Conservation (phyloP, 2,113 vertebrate genomes). For the Malurus elegans region DNA sequence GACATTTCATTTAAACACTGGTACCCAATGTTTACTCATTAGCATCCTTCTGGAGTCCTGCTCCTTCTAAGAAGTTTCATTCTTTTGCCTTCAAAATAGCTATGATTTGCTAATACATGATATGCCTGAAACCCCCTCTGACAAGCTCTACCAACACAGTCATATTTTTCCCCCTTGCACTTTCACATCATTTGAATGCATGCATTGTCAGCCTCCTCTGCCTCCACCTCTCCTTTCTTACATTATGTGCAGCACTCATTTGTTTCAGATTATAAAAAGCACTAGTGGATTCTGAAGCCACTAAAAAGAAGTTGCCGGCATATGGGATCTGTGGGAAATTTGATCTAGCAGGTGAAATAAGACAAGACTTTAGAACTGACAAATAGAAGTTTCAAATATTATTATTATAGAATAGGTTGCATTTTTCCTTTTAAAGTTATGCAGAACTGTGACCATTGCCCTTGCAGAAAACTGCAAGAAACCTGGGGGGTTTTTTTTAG, state of each 20-base stretch:
- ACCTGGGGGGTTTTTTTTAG: background rate
- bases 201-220: constrained; percentile 49
- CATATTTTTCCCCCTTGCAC: constrained; percentile 37
- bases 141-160: constrained; percentile 24
- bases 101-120: constrained; percentile 7
- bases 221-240: constrained; percentile 9
- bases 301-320: background rate
- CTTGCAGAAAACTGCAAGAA: background rate
- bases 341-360: background rate
- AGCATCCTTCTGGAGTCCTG: constrained; percentile 15
- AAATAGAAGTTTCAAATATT: background rate
- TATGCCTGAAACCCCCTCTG: background rate
- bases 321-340: background rate
- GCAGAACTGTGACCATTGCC: background rate
- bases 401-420: background rate
- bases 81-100: constrained; percentile 3
- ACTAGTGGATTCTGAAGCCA: constrained; percentile 24
- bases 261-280: constrained; percentile 56
- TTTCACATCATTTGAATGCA: constrained; percentile 27
- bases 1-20: background rate
- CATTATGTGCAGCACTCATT: background rate
- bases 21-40: background rate
- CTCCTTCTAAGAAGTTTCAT: constrained; percentile 5
- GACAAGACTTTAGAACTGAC: background rate
- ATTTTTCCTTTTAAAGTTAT: background rate